Evolutionary conservation across 92 coral and sea anemone genomes (phyloP), one percentile per base, ranked within the genome.

Genomic region (Zoanthus gigantus): DNA sequence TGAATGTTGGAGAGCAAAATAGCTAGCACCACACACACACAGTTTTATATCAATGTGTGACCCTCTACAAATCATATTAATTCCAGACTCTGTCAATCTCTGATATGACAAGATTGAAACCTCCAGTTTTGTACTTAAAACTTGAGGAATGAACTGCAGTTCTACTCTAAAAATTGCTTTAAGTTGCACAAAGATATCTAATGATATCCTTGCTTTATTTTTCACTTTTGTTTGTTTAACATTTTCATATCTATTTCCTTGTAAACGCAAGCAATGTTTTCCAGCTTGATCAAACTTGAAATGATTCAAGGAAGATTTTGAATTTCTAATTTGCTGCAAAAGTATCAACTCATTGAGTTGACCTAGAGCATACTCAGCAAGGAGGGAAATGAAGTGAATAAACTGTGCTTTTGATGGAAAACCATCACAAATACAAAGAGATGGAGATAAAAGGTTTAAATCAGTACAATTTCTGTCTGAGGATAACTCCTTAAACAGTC

Each of bases 321-420:
- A 37, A 4, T 37, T 37, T 4, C 79, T 66, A 53, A 90, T 86
- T 61, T 68, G 92, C 73, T 93, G 93, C 60, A 83, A 17, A 30
- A 92, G 93, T 32, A 95, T 95, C 50, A 87, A 75, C 50, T 89
- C 85, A 53, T 95, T 95, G 10, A 95, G 91, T 60, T 92, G 77
- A 12, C 98, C 96, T 9, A 95, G 77, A 29, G 95, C 98, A 93
- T 93, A 93, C 92, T 95, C 98, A 3, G 96, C 98, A 11, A 93
- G 17, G 48, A 94, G 91, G 6, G 65, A 65, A 30, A 90, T 90
- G 34, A 92, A 92, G 17, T 89, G 83, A 61, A 78, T 86, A 68
- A 86, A 68, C 10, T 74, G 91, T 57, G 88, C 86, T 85, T 67
- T 90, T 2, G 90, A 76, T 47, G 86, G 88, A 90, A 92, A 79